Base-by-base conservation (phyloP, 1,140 invertebrate species). In the Heliconius hewitsoni region DNA sequence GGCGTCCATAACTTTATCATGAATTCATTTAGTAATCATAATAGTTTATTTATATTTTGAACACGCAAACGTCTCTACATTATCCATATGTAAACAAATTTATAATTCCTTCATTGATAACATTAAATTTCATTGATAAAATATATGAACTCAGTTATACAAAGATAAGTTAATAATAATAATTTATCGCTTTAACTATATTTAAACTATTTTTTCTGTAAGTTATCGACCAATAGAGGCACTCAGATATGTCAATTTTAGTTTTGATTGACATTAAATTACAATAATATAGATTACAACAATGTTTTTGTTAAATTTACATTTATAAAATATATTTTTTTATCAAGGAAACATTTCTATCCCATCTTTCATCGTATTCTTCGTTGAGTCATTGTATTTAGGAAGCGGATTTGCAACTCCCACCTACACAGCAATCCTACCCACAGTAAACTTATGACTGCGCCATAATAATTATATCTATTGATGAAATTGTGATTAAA, bases 51-150 rank as follows among this genome's bases (percentile, higher is more conserved):
- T 60, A 60, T 27, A n/a, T 60, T 60, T 27, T 23, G 8, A 19
- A 27, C 9, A 27, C n/a, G n/a, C 9, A 23, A 60, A 23, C 57
- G n/a, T 19, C 52, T 55, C 52, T 60, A 23, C n/a, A n/a, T 60
- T 23, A 9, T n/a, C n/a, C 8, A 60, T 60, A 60, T 27, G 57
- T 60, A 60, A 60, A 60, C 57, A 60, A 9, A 27, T 23, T 27
- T 27, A 60, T 23, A 23, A 23, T 1, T 60, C 2, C 19, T 23
- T 11, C 8, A 60, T 60, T 60, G n/a, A 60, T 60, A 23, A 27
- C 23, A 60, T 60, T 60, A 23, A 19, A 23, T n/a, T 60, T 60
- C 57, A 60, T 60, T 60, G 57, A 60, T 60, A 60, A 60, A 55
- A 55, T 55, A 55, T 55, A 55, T 8, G 52, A n/a, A 55, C 8